A percentile compares a stretch with the other conserved stretches of the same genome.
Conservation (phyloP, 2,888 invertebrate species). For the Eucera pruinosa region DNA sequence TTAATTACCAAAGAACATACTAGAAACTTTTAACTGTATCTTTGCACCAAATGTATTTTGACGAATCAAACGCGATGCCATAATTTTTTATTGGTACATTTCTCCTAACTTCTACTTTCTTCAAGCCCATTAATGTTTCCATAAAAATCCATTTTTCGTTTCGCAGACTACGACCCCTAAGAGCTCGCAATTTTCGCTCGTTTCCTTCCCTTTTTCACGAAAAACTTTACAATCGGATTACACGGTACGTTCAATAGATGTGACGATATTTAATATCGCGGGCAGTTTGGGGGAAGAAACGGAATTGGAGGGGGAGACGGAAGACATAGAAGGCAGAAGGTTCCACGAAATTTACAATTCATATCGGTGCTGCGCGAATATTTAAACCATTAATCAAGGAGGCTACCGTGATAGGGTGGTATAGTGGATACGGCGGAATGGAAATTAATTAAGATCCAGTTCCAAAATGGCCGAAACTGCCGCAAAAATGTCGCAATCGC, state of each 20-base stretch:
- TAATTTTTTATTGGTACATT: too few relatives aligned
- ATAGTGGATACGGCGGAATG: conserved; percentile 69
- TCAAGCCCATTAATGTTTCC: too few relatives aligned
- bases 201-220: background rate
- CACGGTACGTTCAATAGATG: conserved; percentile 33
- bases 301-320: conserved; percentile 5
- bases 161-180: background rate
- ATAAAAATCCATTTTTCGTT: background rate
- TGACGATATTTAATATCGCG: conserved; percentile 70
- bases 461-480: conserved; percentile 50
- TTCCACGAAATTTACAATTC: conserved; percentile 79
- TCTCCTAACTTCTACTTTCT: background rate
- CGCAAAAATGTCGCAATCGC: conserved; percentile 45
- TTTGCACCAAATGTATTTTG: background rate
- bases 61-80: background rate
- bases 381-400: conserved; percentile 81
- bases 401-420: conserved; percentile 58
- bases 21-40: background rate
- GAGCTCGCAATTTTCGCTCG: background rate
- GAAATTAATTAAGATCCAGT: conserved; percentile 76
- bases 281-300: conserved; percentile 1
- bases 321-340: conserved; percentile 44
- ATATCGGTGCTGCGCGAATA: conserved; percentile 78
- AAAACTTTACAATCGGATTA: conserved; percentile 46
- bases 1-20: background rate